Conservation (phyloP, 2,888 invertebrate genomes). For the Anthrax anthrax region DNA sequence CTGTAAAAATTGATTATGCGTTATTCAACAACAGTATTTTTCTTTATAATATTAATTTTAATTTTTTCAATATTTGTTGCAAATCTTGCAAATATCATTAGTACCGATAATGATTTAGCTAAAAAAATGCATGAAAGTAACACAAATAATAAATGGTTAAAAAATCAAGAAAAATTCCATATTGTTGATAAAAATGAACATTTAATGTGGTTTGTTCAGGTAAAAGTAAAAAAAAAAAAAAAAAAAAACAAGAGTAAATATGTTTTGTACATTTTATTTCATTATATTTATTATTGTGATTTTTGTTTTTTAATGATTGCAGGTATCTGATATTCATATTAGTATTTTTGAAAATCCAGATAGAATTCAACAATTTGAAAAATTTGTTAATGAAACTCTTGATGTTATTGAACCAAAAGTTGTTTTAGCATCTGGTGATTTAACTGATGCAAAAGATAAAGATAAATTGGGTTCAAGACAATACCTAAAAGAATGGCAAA, state of each 20-base stretch:
- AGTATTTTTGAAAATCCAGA: constrained; percentile 66
- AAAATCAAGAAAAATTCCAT: constrained; percentile 29
- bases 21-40: constrained; percentile 46
- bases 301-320: constrained; percentile 19
- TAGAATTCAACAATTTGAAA: constrained; percentile 59
- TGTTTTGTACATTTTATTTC: too few species aligned
- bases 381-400: constrained; percentile 64
- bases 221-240: constrained; percentile 29
- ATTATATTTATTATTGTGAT: too few species aligned
- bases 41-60: constrained; percentile 45
- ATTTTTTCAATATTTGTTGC: constrained; percentile 53
- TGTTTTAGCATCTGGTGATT: constrained; percentile 74
- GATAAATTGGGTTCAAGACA: constrained; percentile 71
- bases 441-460: constrained; percentile 73
- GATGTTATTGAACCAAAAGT: constrained; percentile 56
- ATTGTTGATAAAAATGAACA: constrained; percentile 43
- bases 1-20: constrained; percentile 42
- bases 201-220: constrained; percentile 67
- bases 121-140: constrained; percentile 34
- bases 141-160: constrained; percentile 20
- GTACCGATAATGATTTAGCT: constrained; percentile 36
- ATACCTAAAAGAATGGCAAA: constrained; percentile 66
- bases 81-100: constrained; percentile 51
- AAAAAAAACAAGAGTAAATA: too few species aligned
- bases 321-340: constrained; percentile 83